Evolutionary conservation across 2,113 vertebrate genomes (phyloP).

Genomic region (Semnornis frantzii): DNA sequence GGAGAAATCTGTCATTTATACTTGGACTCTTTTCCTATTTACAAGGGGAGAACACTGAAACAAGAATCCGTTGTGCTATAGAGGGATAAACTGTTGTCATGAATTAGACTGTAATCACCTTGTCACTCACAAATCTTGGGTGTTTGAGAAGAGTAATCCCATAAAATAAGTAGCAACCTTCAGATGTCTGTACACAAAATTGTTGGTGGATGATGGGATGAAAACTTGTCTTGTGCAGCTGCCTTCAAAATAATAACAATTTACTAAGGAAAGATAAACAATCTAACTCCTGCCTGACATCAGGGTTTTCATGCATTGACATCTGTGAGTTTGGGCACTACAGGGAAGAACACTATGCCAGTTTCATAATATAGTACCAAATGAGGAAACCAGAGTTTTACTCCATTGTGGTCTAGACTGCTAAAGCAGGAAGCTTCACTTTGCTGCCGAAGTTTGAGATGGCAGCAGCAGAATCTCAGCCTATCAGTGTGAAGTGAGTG

Average conservation of each 20-base stretch:
- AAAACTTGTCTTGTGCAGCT: neutral
- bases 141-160: neutral
- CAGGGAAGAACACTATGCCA: neutral
- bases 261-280: neutral
- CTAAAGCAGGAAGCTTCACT: neutral
- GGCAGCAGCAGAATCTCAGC: neutral
- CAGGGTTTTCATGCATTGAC: neutral
- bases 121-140: neutral
- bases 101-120: neutral
- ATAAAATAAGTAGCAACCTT: neutral
- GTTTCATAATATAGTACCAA: neutral
- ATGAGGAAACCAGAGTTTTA: neutral
- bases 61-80: neutral
- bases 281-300: neutral
- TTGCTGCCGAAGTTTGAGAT: neutral
- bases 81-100: slow-evolving; percentile 25
- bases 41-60: slow-evolving; percentile 21
- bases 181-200: neutral
- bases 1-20: slow-evolving; percentile 57
- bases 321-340: neutral
- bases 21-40: slow-evolving; percentile 51
- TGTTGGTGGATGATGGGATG: neutral
- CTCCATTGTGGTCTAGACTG: neutral
- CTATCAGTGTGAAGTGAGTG: neutral
- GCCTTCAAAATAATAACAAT: neutral